Base-by-base conservation (phyloP, 2,888 invertebrate species). In the Palloptera scutellata region DNA sequence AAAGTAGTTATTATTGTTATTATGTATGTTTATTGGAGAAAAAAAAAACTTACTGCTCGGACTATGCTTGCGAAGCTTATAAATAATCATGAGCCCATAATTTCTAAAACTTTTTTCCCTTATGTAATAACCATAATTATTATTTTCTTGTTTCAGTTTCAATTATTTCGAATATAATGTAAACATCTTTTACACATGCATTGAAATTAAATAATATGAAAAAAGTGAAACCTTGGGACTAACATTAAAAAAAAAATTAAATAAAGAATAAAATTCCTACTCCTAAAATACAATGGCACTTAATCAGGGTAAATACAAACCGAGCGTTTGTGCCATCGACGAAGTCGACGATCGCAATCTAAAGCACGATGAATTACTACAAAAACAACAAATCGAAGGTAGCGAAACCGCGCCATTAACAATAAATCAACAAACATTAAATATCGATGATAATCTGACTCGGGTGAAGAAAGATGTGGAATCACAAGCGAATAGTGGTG, bases 351-450 rank as follows among this genome's bases (percentile, higher is more conserved):
- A 81, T 73, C 79, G 76, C 61, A 81, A 72, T 53, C 58, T 78
- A 41, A 80, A 80, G 63, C 70, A 79, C 40, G 79, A 77, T 63
- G 75, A 75, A 64, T 30, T 30, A 30, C 69, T 73, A 57, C 68
- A 70, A 15, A 74, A 74, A 45, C 81, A 79, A 66, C 83, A 82
- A 75, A 77, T 82, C 57, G 83, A 83, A 73, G 81, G 82, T 53
- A 83, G 83, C 45, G 83, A 83, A 70, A 83, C 83, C 51, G 78
- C 83, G 11, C 83, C 83, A 5, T 69, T 83, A 64, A 83, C 83
- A 19, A 81, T 77, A 64, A 81, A 82, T 68, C 83, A 83, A 71
- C 77, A 82, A 64, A 83, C 81, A 73, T 67, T 79, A 17, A 79
- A 81, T 48, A 78, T 81, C 59, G 83, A 83, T 61, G 74, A 78